Evolutionary conservation across 2,113 vertebrate species (phyloP), one percentile per base, ranked within the genome.

Genomic region (Caloenas nicobarica): DNA sequence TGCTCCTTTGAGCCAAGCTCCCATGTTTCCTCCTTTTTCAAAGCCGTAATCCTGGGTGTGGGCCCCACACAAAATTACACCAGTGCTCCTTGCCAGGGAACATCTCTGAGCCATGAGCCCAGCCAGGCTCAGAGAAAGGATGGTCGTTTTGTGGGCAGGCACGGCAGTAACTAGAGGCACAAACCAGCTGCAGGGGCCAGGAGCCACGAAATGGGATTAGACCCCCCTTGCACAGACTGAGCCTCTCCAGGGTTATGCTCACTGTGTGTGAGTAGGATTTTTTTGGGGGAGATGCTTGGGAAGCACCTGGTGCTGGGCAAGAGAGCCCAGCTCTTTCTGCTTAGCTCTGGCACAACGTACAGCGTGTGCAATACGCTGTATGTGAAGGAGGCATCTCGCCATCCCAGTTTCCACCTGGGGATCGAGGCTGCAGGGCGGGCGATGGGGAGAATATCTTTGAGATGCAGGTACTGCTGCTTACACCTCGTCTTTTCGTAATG

Each of bases 41-140:
- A 91, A 94, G 85, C 82, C 4, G 0, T 95, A 95, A 95, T 91
- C 82, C 89, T 94, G 91, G 91, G 91, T 73, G 90, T 96, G 91
- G 89, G 66, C 89, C 85, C 64, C 51, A 18, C n/a, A 58, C 16
- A 68, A 80, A 88, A 96, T 81, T 81, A 88, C 72, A 71, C 71
- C 14, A 3, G 87, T 0, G 1, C 42, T 93, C 66, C 0, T 9
- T 80, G 85, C 91, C 91, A 94, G 84, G 51, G 46, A 95, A 62
- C 54, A 80, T 46, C 93, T 53, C 87, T 5, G 34, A 91, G 65
- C 69, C 13, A 5, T 0, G 10, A 51, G 69, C 48, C 24, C 25
- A 4, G 73, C 25, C 72, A 58, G 38, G 16, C n/a, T 81, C 23
- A 16, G 17, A 50, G 68, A 25, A 44, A 38, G 36, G 48, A 9